Evolutionary conservation across 2,113 vertebrate genomes (phyloP).

Genomic region (Thryonomys swinderianus): DNA sequence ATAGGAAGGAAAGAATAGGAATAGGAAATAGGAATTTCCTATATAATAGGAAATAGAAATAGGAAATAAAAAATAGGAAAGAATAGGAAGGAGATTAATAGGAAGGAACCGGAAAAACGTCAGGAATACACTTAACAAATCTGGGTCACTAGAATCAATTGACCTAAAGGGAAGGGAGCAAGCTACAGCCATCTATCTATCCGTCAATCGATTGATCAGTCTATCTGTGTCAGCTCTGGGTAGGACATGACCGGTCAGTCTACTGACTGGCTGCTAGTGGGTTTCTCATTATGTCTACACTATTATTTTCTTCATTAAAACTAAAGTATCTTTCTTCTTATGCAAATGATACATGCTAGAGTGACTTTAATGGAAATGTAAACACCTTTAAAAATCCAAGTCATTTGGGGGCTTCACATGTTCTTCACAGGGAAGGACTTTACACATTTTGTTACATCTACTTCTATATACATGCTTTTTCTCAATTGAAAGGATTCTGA

Average conservation of each 20-base stretch:
- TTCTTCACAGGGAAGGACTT: background rate
- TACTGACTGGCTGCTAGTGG: background rate
- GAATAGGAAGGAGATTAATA: no score
- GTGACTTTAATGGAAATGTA: background rate
- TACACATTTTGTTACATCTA: background rate
- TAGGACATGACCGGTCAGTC: background rate
- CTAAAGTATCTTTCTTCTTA: background rate
- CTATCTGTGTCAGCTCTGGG: background rate
- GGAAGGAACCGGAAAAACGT: background rate
- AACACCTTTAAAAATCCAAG: background rate
- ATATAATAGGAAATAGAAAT: no score
- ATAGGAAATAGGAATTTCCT: no score
- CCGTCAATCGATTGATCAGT: background rate
- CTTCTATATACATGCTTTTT: background rate
- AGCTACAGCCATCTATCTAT: background rate
- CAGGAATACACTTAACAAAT: constrained; percentile 23
- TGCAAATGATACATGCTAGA: background rate
- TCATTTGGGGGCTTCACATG: background rate
- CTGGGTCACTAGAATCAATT: constrained; percentile 2
- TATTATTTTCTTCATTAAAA: constrained; percentile 4
- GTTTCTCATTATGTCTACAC: background rate
- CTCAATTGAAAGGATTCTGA: background rate
- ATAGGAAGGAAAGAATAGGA: no score
- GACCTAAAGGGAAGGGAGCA: background rate
- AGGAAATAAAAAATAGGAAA: no score